Base-by-base conservation (phyloP, 2,797 vertebrate genomes). In the Hafferia zeledoni region DNA sequence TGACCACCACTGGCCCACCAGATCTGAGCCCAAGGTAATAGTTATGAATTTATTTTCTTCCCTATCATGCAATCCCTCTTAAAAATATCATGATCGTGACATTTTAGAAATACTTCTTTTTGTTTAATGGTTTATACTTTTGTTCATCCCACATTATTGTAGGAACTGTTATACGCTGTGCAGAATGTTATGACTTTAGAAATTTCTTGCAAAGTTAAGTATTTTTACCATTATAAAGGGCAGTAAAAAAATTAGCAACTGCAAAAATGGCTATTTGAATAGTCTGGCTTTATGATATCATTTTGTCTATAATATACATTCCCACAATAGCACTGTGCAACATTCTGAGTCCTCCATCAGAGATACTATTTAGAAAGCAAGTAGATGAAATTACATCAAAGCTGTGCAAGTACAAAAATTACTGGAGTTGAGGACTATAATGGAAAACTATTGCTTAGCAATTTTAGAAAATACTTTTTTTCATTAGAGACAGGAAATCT, bases 21-120 rank as follows among this genome's bases (percentile, higher is more conserved):
- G 98, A 99, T 96, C 98, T 99, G 96, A 99, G 99, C 91, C 99
- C 98, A 91, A 98, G 99, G 99, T 99, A 96, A 94, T 55, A 74
- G 8, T 39, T 60, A 35, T 1, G 3, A 83, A 55, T 1, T 50
- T 44, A 41, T 89, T 71, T 91, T 88, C 24, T 64, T 79, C 31
- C 50, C 24, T 50, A 4, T 13, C 8, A 18, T 18, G 13, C 50
- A 77, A 68, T 2, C 55, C 24, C 6, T 60, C 37, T 37, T 75
- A 61, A 78, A 80, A 78, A 57, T 25, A 43, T 7, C 1, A 15
- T 30, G 0, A 39, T 13, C 63, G 8, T 72, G 47, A 68, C 3
- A 20, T 7, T 33, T 5, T 19, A 47, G 76, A 8, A 56, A 33
- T 44, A 24, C 49, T 78, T 71, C 0, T 89, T 80, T 50, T 78